phyloP scores from a whole-genome alignment of 1,140 invertebrate species.

The Potamilus streckersoni region DNA sequence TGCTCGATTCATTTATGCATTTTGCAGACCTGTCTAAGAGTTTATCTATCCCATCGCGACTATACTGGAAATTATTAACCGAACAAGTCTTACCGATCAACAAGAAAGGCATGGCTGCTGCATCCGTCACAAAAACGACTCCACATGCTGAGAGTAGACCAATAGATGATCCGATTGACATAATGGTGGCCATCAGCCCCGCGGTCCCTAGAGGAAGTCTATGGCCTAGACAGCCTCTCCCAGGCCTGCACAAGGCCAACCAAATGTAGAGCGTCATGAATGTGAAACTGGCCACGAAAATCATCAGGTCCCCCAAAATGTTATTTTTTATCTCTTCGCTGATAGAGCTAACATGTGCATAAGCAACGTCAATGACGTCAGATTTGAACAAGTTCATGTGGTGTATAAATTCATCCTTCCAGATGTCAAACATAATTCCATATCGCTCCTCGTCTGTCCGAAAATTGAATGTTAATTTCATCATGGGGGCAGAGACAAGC shows the following conservation, averaged over 20 bases:
- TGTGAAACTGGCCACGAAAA: slow-evolving; percentile 41
- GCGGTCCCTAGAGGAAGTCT: slow-evolving; percentile 91
- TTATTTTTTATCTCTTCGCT: slow-evolving; percentile 19
- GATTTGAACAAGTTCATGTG: slow-evolving; percentile 1
- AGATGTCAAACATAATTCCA: not conserved
- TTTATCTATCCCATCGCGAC: not conserved
- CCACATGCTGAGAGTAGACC: slow-evolving; percentile 90
- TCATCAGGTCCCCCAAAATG: slow-evolving; percentile 29
- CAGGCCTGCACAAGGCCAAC: slow-evolving; percentile 30
- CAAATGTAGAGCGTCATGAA: slow-evolving; percentile 51
- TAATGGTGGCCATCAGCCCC: slow-evolving; percentile 82
- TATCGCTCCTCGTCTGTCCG: slow-evolving; percentile 10
- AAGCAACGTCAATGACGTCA: slow-evolving; percentile 2
- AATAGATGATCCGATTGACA: slow-evolving; percentile 90
- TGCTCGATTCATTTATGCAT: too few species aligned
- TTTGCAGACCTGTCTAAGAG: too few species aligned
- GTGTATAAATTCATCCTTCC: slow-evolving; percentile 11
- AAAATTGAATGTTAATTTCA: slow-evolving; percentile 9
- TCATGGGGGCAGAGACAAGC: not conserved
- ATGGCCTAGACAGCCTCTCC: slow-evolving; percentile 71
- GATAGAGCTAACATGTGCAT: slow-evolving; percentile 9
- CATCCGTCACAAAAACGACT: slow-evolving; percentile 94
- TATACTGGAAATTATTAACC: not conserved
- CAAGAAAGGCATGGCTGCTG: slow-evolving; percentile 92
- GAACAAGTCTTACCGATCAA: slow-evolving; percentile 86